phyloP scores from a whole-genome alignment of 2,888 invertebrate genomes.

The Labia minor region DNA sequence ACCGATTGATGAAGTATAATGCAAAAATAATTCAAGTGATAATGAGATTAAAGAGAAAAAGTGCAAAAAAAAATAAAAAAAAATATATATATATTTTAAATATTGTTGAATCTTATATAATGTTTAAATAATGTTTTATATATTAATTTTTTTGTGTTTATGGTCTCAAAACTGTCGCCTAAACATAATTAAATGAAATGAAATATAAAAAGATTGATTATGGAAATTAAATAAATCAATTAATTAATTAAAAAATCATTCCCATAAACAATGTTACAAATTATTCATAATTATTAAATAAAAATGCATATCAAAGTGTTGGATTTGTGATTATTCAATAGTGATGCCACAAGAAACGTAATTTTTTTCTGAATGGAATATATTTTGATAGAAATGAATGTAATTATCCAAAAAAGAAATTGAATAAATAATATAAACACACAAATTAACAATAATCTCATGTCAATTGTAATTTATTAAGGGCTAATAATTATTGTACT shows the following conservation, averaged over 20 bases:
- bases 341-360: neutral
- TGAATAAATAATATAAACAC: no score
- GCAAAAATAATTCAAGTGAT: no score
- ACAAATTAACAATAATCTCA: conserved; percentile 5
- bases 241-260: neutral
- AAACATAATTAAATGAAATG: conserved; percentile 13
- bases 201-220: neutral
- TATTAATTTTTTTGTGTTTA: neutral
- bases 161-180: neutral
- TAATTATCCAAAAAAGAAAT: neutral
- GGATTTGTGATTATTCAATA: neutral
- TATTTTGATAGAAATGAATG: neutral
- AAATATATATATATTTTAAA: neutral
- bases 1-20: neutral
- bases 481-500: conserved; percentile 5
- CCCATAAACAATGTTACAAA: neutral
- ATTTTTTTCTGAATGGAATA: neutral
- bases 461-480: conserved; percentile 8
- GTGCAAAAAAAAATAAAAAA: no score
- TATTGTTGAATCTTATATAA: conserved; percentile 1
- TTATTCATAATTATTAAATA: neutral
- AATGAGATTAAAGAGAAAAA: neutral
- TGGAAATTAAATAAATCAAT: neutral
- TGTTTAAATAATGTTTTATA: conserved; percentile 1
- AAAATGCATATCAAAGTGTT: conserved; percentile 4